Evolutionary conservation across 2,113 vertebrate genomes (phyloP).

Genomic region (Rhinoderma darwinii): DNA sequence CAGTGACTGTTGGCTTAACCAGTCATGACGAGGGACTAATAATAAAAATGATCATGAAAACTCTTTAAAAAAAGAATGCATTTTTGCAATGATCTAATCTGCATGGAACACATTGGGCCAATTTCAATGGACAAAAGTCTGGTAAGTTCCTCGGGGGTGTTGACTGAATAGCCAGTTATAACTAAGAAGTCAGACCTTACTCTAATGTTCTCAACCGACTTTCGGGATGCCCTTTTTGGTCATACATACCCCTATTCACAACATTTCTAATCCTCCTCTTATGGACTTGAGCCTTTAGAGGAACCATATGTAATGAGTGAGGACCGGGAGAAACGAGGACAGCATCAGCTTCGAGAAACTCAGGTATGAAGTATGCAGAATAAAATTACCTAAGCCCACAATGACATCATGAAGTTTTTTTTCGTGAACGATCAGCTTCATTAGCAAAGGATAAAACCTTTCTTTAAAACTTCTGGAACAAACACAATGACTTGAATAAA

Average conservation of each 20-base stretch:
- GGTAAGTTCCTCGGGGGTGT: too few relatives aligned
- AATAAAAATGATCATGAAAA: too few relatives aligned
- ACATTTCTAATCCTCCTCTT: not conserved
- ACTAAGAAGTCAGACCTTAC: not conserved
- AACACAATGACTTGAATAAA: constrained; percentile 19
- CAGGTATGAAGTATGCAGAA: not conserved
- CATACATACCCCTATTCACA: not conserved
- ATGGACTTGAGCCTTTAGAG: not conserved
- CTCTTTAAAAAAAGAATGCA: too few relatives aligned
- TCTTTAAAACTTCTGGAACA: not conserved
- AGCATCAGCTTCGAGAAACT: not conserved
- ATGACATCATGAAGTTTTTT: constrained; percentile 27
- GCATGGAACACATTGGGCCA: too few relatives aligned
- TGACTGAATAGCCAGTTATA: not conserved
- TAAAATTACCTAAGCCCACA: not conserved
- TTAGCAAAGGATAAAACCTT: constrained; percentile 34
- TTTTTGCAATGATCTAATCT: too few relatives aligned
- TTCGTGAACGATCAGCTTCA: constrained; percentile 28
- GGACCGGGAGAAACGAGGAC: not conserved
- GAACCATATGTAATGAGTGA: not conserved
- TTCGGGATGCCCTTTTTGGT: too few relatives aligned
- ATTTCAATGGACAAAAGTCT: too few relatives aligned
- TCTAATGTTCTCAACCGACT: not conserved
- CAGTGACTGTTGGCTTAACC: too few relatives aligned
- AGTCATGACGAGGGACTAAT: too few relatives aligned